Percentiles rank a stretch among this genome's conserved stretches.
phyloP scores from a whole-genome alignment of 2,113 vertebrate genomes.

The Notothenia rossii region DNA sequence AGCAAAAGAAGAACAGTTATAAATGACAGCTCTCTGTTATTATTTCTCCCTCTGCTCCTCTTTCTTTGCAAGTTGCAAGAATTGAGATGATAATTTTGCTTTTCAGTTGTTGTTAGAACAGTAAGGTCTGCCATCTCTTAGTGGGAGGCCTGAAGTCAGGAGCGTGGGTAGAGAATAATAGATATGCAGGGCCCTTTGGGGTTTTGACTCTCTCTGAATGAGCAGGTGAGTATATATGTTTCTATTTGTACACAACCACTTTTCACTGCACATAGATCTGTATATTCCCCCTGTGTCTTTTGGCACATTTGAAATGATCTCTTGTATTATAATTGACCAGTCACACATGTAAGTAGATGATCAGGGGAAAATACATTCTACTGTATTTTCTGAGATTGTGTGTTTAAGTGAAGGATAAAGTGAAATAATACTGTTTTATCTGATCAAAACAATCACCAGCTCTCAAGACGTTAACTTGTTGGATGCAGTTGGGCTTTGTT shows the following conservation, averaged over 20 bases:
- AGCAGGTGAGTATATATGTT: constrained; percentile 40
- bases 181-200: constrained; percentile 59
- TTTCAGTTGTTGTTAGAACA: constrained; percentile 53
- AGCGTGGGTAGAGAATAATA: constrained; percentile 62
- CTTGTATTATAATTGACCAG: background rate
- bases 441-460: background rate
- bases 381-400: background rate
- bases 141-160: constrained; percentile 54
- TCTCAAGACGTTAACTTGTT: background rate
- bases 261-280: constrained; percentile 2
- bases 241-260: constrained; percentile 33
- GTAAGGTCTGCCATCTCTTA: constrained; percentile 64
- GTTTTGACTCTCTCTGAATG: constrained; percentile 41
- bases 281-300: background rate
- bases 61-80: constrained; percentile 36
- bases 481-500: background rate
- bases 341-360: background rate
- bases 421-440: background rate
- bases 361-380: background rate
- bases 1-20: constrained; percentile 28
- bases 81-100: constrained; percentile 52
- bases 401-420: background rate
- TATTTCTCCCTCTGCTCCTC: constrained; percentile 21
- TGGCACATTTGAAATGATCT: constrained; percentile 3
- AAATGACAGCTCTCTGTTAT: constrained; percentile 17